These are phyloP conservation scores for Crocodylus rhombifer DNA, from an alignment of 2,797 vertebrate species.

Conservation along the genomic window DNA sequence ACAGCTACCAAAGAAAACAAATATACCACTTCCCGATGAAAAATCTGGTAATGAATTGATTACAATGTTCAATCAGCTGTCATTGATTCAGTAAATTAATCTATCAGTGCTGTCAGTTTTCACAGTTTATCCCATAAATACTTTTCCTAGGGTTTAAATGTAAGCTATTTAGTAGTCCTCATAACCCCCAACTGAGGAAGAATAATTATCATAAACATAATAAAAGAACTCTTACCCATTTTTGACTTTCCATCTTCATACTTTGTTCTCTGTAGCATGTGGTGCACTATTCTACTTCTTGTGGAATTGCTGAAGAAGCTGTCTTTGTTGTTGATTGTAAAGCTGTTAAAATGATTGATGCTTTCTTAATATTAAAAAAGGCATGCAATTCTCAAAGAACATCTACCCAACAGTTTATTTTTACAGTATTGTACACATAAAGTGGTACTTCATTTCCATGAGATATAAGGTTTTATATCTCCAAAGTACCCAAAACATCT, in stretches of 20 bases:
- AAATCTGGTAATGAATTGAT: background rate
- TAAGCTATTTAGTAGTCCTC: background rate
- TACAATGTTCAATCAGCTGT: background rate
- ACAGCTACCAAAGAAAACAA: background rate
- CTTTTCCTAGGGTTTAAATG: background rate
- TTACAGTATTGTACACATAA: background rate
- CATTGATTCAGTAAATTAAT: background rate
- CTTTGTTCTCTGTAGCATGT: constrained; percentile 96
- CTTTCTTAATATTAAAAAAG: constrained; percentile 55
- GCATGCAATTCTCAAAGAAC: background rate
- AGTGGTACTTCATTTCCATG: background rate
- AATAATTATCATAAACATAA: background rate
- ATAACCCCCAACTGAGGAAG: background rate
- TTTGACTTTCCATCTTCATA: constrained; percentile 98
- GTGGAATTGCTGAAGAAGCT: constrained; percentile 99
- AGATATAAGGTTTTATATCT: background rate
- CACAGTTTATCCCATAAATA: background rate
- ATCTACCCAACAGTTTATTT: background rate
- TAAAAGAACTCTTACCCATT: constrained; percentile 88
- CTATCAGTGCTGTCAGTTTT: background rate
- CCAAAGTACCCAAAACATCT: background rate
- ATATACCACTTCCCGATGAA: too few relatives aligned
- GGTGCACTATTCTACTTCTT: constrained; percentile 96
- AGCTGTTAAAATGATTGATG: constrained; percentile 82
- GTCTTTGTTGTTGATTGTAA: constrained; percentile 97